Evolutionary conservation across 2,888 invertebrate genomes (phyloP), one percentile per base, ranked within the genome.

Genomic region (Sesia bembeciformis): DNA sequence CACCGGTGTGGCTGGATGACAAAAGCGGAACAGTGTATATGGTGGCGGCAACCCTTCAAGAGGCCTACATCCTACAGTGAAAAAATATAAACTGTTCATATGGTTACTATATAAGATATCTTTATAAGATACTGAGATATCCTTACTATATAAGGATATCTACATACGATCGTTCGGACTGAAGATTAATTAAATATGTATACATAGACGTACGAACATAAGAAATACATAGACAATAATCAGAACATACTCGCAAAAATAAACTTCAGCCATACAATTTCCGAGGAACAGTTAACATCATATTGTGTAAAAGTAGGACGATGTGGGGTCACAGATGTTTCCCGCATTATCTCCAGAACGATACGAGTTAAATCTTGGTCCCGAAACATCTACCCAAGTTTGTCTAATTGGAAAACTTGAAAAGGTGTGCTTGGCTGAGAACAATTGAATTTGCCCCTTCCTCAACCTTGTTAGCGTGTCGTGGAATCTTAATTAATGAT

Each of bases 391-490:
- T 64, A 62, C 60, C 59, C 62, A 70, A 76, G 68, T 69, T 70
- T 66, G 64, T 68, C 69, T 81, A 83, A 83, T 82, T 82, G 78
- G 81, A 76, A 79, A 79, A 83, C 79, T 84, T 81, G 71, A 78
- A 80, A 78, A 81, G 80, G 79, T 81, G 76, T 65, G 65, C 40
- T 40, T 62, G 23, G 62, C 64, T 67, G 66, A 65, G 67, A 70
- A 73, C 74, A 78, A 78, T 78, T 76, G 76, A 79, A 78, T 78
- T 60, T 58, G 61, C 60, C 62, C 59, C 42, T 59, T 7, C 39
- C 39, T 50, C 7, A 50, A 38, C 50, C 50, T 23, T 38, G 50
- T 50, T 50, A 50, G 39, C 50, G 39, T 46, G 46, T 46, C 46
- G 46, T 8, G 46, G 46, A 5, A 46, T 46, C 46, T 46, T 46